Evolutionary conservation across 2,797 vertebrate species (phyloP), one percentile per base, ranked within the genome.

Genomic region (Avahi laniger): DNA sequence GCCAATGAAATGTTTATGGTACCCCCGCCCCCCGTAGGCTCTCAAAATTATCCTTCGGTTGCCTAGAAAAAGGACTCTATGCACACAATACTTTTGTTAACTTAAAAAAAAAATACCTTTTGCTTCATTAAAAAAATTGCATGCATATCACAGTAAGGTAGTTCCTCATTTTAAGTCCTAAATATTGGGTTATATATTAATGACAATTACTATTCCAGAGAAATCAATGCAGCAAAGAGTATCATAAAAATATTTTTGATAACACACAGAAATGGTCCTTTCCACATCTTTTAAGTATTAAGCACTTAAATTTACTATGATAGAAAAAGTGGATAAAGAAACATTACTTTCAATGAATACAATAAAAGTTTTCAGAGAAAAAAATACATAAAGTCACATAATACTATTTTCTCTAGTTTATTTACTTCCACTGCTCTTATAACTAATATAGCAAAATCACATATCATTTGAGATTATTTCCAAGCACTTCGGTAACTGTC

Each of bases 321-420:
- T 79, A 76, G 15, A 84, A 85, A 70, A 38, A 80, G 26, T 54
- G 48, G n/a, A 52, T 43, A 83, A 48, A 79, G 24, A 89, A 86
- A 70, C 70, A 14, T 81, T 59, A 72, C 24, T 63, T 28, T 91
- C 83, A 85, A 50, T 57, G 4, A 75, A 54, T 63, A 41, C 52
- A 78, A 83, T 13, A 90, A 70, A 85, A 85, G 46, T 73, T 46
- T 2, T 95, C 38, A 73, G 82, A 86, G 61, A 83, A 80, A 69
- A 96, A 78, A 81, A 54, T 38, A 9, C 28, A 80, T 43, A 26
- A 57, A 63, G 33, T 92, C 69, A 85, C 59, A 69, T 41, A 43
- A 61, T 54, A 14, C 4, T 86, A 5, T 72, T 93, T 95, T 89
- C 61, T 85, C 41, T 78, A 67, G n/a, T 84, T 95, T 83, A 52